A percentile compares a stretch with the other conserved stretches of the same genome.
Evolutionary conservation across 2,888 invertebrate genomes (phyloP).

Genomic region (Chymomyza fuscimana): DNA sequence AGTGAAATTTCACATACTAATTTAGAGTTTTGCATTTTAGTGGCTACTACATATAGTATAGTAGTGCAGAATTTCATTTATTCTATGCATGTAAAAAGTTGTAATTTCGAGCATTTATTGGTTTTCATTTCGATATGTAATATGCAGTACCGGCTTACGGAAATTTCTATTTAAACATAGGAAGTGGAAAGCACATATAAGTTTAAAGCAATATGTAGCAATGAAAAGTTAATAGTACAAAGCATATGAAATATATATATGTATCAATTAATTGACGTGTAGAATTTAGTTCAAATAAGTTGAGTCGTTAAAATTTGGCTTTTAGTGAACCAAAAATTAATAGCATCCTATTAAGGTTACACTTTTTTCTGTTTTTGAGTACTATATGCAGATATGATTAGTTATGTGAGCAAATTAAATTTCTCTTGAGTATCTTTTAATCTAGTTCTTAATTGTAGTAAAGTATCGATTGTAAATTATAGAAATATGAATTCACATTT

Average conservation of each 20-base stretch:
- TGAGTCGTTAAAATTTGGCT: too few relatives aligned
- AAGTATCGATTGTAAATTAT: too few relatives aligned
- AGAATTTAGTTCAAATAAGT: too few relatives aligned
- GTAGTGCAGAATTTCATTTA: conserved; percentile 21
- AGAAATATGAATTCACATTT: too few relatives aligned
- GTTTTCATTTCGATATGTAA: conserved; percentile 25
- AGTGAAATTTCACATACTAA: conserved; percentile 61
- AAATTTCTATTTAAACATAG: neutral
- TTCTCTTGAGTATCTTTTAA: too few relatives aligned
- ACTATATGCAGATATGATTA: too few relatives aligned
- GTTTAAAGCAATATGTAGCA: neutral
- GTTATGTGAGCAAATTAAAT: too few relatives aligned
- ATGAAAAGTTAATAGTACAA: neutral
- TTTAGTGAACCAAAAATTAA: too few relatives aligned
- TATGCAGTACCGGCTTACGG: neutral
- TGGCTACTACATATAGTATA: conserved; percentile 3
- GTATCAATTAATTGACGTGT: neutral
- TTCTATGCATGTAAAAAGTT: conserved; percentile 23
- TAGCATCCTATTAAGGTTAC: too few relatives aligned
- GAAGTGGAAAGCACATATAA: neutral
- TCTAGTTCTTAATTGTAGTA: too few relatives aligned
- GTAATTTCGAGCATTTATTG: conserved; percentile 28
- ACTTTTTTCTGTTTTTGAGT: too few relatives aligned
- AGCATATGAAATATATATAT: neutral
- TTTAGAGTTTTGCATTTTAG: conserved; percentile 50